Evolutionary conservation across 2,113 vertebrate species (phyloP).

Genomic region (Hyperoodon ampullatus): DNA sequence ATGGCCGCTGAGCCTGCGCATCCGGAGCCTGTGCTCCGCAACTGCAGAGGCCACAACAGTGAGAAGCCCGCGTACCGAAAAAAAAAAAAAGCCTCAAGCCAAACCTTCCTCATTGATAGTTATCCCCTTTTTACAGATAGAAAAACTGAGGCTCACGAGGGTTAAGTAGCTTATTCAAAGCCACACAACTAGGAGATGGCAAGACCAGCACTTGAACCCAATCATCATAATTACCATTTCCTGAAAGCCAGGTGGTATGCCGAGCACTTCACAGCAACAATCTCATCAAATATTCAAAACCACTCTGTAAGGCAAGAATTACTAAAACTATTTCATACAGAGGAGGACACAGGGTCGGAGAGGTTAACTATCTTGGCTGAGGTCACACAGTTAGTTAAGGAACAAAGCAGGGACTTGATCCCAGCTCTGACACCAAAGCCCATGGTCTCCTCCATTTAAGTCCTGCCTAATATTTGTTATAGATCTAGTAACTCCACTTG

Average conservation of each 20-base stretch:
- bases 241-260: background rate
- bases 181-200: background rate
- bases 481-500: background rate
- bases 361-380: background rate
- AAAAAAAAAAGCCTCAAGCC: background rate
- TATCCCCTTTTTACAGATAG: background rate
- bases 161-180: background rate
- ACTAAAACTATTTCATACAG: background rate
- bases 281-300: conserved; percentile 8
- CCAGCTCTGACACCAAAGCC: background rate
- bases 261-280: background rate
- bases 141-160: background rate
- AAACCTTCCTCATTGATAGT: background rate
- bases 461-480: background rate
- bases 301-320: background rate
- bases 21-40: too few relatives aligned
- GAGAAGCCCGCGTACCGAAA: too few relatives aligned
- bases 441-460: background rate
- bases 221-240: background rate
- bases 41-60: too few relatives aligned
- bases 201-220: background rate
- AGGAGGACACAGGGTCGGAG: background rate
- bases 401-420: background rate
- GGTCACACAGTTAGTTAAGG: background rate
- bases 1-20: too few relatives aligned